phyloP scores from a whole-genome alignment of 2,888 invertebrate species.

The Hirtodrosophila cameraria region DNA sequence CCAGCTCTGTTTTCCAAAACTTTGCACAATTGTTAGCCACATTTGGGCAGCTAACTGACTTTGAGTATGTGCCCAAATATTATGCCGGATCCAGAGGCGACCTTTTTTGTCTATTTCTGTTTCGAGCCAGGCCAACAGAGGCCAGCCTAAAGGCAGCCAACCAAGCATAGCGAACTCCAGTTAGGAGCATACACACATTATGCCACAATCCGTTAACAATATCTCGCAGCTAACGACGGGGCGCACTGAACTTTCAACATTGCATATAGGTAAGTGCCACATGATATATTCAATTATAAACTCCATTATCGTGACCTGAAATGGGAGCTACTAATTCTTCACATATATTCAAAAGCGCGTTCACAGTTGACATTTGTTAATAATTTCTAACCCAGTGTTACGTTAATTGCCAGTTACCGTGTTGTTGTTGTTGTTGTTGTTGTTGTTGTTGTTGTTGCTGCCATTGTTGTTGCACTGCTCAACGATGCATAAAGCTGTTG shows the following conservation, averaged over 20 bases:
- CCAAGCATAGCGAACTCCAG: slow-evolving; percentile 3
- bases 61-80: slow-evolving; percentile 19
- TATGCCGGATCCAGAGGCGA: slow-evolving; percentile 11
- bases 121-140: slow-evolving; percentile 9
- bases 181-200: slow-evolving; percentile 7
- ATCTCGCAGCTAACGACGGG: slow-evolving; percentile 26
- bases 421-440: slow-evolving; percentile 7
- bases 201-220: slow-evolving; percentile 21
- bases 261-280: not conserved
- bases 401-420: slow-evolving; percentile 45
- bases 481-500: slow-evolving; percentile 25
- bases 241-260: slow-evolving; percentile 18
- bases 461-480: slow-evolving; percentile 47
- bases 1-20: too few species aligned
- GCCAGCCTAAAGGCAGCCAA: slow-evolving; percentile 8
- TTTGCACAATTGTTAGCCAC: slow-evolving; percentile 14
- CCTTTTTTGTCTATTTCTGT: slow-evolving; percentile 18
- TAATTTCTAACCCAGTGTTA: slow-evolving; percentile 45
- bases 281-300: slow-evolving; percentile 6
- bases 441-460: slow-evolving; percentile 5
- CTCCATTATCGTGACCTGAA: slow-evolving; percentile 6
- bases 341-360: slow-evolving; percentile 42
- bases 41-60: slow-evolving; percentile 10
- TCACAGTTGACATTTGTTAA: slow-evolving; percentile 62
- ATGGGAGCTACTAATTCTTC: slow-evolving; percentile 26